Base-by-base conservation (phyloP, 2,888 invertebrate species). In the Scaptomyza caliginosa region DNA sequence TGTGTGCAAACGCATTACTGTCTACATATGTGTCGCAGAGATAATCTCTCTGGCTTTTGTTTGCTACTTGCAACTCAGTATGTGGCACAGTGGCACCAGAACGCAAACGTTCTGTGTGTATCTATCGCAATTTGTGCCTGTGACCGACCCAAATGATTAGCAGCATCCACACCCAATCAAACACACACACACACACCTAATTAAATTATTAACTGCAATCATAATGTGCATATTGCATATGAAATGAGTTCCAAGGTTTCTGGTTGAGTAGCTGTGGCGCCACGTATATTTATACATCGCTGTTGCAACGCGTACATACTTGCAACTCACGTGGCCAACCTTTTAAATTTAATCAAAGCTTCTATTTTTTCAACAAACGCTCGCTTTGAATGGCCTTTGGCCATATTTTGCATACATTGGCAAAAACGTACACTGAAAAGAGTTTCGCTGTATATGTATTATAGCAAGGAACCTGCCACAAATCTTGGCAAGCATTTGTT, bases 281-380 rank as follows among this genome's bases (percentile, higher is more conserved):
- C 68, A 56, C 55, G 42, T 17, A 55, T 73, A 68, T 74, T 69
- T 73, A 74, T 72, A 30, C 65, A 60, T 50, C 54, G 21, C 0
- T 19, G 34, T 17, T 19, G 5, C 54, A 28, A 38, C 40, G 21
- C 50, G 28, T 23, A 50, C 62, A 34, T n/a, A 21, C 69, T n/a
- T 7, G 26, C 43, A 26, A n/a, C 43, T 65, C 71, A 70, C 69
- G 65, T 72, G 69, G 49, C 72, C 65, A 77, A 77, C 66, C 74
- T 69, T 85, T 82, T 82, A 79, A 82, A 82, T 82, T 79, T 69
- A 82, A 82, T 82, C 82, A 82, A 85, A 69, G 67, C 71, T 54
- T 48, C 51, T 77, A 68, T 67, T 77, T 77, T 70, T 65, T 63
- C 48, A 58, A 23, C 56, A 74, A 68, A 69, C 65, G 11, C 60